Evolutionary conservation across 2,797 vertebrate species (phyloP).

Genomic region (Cottoperca gobio): DNA sequence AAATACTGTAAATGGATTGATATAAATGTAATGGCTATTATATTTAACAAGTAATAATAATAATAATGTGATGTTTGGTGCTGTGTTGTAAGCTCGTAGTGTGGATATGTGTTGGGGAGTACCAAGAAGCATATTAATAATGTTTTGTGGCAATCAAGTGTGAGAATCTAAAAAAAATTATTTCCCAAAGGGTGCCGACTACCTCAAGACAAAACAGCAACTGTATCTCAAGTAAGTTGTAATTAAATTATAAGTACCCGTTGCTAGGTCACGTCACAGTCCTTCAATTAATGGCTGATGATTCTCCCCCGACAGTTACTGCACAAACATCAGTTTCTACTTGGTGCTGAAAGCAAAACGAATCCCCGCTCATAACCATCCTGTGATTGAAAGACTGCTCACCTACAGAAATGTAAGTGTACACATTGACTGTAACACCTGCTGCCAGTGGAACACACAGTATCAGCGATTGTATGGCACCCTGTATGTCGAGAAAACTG

Average conservation of each 20-base stretch:
- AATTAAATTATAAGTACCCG: neutral
- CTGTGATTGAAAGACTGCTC: constrained; percentile 93
- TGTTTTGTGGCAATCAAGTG: neutral
- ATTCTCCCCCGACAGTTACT: constrained; percentile 84
- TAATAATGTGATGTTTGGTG: neutral
- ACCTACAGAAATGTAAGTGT: constrained; percentile 90
- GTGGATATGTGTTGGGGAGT: neutral
- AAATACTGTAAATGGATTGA: neutral
- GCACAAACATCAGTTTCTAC: constrained; percentile 97
- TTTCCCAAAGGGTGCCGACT: constrained; percentile 84
- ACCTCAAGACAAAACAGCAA: constrained; percentile 91
- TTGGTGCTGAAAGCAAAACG: constrained; percentile 93
- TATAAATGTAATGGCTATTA: neutral
- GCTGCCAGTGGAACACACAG: neutral
- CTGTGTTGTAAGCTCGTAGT: neutral
- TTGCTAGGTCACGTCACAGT: neutral
- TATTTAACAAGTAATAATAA: neutral
- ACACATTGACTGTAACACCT: neutral
- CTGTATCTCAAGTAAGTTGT: constrained; percentile 92
- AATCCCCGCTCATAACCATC: constrained; percentile 90
- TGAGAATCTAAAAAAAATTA: neutral
- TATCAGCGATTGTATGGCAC: neutral
- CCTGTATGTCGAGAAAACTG: neutral
- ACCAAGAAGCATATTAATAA: neutral
- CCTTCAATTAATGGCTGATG: neutral